Conservation (phyloP, 2,797 vertebrate genomes). For the Mycteria americana region DNA sequence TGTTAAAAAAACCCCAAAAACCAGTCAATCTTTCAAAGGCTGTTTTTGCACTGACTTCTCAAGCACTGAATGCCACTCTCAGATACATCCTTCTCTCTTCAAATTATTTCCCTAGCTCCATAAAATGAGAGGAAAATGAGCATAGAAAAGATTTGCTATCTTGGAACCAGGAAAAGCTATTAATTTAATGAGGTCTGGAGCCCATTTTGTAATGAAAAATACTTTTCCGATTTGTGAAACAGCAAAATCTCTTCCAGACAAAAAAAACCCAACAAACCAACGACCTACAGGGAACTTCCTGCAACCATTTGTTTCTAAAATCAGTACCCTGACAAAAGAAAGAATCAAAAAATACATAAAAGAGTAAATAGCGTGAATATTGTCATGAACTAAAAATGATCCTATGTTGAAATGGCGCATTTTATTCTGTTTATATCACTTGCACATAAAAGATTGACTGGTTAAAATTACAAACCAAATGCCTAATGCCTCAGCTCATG, state of each 20-base stretch:
- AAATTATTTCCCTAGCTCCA: background rate
- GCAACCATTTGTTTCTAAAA: background rate
- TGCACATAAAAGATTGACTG: background rate
- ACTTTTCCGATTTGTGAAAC: constrained; percentile 28
- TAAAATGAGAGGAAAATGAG: background rate
- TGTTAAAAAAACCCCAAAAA: background rate
- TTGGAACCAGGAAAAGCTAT: background rate
- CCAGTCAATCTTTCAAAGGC: background rate
- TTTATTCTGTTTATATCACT: background rate
- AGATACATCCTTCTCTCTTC: background rate
- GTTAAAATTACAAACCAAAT: background rate
- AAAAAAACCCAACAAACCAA: background rate
- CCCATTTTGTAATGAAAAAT: constrained; percentile 14
- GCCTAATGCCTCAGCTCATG: background rate
- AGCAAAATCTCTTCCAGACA: background rate
- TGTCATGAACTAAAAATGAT: background rate
- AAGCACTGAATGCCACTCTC: background rate
- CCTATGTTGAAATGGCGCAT: background rate
- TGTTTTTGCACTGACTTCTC: background rate
- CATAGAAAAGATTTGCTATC: background rate
- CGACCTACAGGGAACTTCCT: background rate
- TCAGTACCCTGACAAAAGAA: background rate
- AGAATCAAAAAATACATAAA: background rate
- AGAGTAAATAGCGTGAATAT: background rate
- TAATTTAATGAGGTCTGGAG: constrained; percentile 36